phyloP scores from a whole-genome alignment of 1,140 invertebrate species.

The Ditylenchus dipsaci region DNA sequence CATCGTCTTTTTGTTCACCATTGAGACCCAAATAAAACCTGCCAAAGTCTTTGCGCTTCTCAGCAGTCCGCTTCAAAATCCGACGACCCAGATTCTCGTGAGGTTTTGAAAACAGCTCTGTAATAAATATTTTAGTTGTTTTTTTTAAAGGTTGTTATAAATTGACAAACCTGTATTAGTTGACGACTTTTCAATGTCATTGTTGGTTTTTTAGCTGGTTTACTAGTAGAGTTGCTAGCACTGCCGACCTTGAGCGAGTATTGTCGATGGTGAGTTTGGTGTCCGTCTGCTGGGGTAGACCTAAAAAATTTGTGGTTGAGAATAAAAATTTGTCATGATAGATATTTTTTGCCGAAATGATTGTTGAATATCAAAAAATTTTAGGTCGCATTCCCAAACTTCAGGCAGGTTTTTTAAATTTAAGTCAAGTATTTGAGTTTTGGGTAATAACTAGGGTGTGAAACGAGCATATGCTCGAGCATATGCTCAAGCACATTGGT shows the following conservation, averaged over 20 bases:
- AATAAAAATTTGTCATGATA: not conserved
- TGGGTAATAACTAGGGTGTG: too few relatives aligned
- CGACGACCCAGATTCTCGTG: slow-evolving; percentile 47
- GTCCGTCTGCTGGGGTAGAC: not conserved
- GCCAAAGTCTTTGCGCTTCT: slow-evolving; percentile 44
- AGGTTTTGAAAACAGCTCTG: slow-evolving; percentile 56
- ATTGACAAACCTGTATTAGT: slow-evolving; percentile 42
- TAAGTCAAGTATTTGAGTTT: too few relatives aligned
- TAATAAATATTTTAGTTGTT: not conserved
- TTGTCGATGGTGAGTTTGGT: not conserved
- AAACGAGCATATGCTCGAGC: too few relatives aligned
- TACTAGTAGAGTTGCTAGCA: not conserved
- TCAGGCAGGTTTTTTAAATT: too few relatives aligned
- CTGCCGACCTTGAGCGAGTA: not conserved
- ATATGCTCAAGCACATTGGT: too few relatives aligned
- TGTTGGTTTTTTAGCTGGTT: slow-evolving; percentile 3
- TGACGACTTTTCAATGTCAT: slow-evolving; percentile 41
- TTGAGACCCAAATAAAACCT: slow-evolving; percentile 40
- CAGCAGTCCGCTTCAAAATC: slow-evolving; percentile 52
- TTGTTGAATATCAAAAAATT: not conserved
- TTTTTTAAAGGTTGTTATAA: not conserved
- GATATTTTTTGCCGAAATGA: too few relatives aligned
- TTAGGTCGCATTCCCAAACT: too few relatives aligned
- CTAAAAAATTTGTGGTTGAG: not conserved
- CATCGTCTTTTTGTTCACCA: slow-evolving; percentile 43